Percentiles rank a stretch among this genome's conserved stretches.
phyloP scores from a whole-genome alignment of 2,113 vertebrate species.

The Marmota monax region DNA sequence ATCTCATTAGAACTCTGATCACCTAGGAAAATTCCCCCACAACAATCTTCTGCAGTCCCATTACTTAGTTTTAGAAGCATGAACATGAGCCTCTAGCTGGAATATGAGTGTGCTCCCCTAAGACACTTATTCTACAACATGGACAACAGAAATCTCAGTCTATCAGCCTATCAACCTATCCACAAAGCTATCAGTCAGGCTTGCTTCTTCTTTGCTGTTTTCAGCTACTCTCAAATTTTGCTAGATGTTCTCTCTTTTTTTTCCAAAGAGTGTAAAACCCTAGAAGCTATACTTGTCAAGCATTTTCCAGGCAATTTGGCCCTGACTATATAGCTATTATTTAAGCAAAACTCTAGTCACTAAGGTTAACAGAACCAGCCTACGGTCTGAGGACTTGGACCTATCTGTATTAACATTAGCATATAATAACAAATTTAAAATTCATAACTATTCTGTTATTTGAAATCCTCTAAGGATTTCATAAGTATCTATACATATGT shows the following conservation, averaged over 20 bases:
- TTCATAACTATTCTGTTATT: neutral
- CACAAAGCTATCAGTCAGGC: no score
- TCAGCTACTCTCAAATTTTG: conserved; percentile 23
- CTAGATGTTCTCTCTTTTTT: neutral
- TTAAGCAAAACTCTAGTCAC: conserved; percentile 48
- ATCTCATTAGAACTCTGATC: conserved; percentile 11
- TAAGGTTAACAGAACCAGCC: conserved; percentile 16
- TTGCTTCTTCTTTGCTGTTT: neutral
- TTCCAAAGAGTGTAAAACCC: neutral
- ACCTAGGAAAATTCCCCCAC: no score
- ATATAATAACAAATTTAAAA: neutral
- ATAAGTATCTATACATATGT: neutral
- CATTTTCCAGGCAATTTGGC: neutral
- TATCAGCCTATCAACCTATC: neutral
- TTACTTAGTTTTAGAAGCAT: neutral
- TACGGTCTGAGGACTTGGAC: neutral
- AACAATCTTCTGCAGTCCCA: neutral
- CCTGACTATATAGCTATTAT: conserved; percentile 33
- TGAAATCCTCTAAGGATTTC: neutral
- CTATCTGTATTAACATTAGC: neutral
- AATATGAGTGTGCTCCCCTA: neutral
- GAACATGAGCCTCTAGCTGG: neutral
- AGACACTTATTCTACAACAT: neutral
- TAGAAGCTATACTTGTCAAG: conserved; percentile 18
- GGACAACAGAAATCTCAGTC: neutral